phyloP scores from a whole-genome alignment of 2,797 vertebrate genomes.

The Leptodactylus fallax region DNA sequence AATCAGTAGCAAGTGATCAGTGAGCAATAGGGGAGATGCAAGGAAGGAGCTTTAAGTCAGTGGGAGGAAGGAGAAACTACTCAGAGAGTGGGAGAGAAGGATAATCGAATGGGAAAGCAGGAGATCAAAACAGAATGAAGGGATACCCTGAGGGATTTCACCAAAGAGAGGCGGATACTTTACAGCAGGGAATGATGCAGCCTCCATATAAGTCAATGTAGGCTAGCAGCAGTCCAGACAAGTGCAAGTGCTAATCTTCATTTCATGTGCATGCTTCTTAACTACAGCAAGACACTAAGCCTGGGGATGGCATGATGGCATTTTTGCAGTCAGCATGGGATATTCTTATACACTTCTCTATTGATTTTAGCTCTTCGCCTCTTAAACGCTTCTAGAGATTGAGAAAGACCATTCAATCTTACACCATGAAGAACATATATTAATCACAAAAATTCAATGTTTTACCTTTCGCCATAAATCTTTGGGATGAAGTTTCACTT shows the following conservation, averaged over 20 bases:
- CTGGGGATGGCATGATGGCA: constrained; percentile 23
- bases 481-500: constrained; percentile 27
- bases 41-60: constrained; percentile 37
- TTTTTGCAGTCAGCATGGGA: constrained; percentile 24
- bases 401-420: neutral
- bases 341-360: constrained; percentile 5
- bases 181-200: constrained; percentile 45
- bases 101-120: constrained; percentile 49
- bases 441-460: neutral
- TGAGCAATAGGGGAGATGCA: constrained; percentile 46
- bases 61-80: constrained; percentile 54
- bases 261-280: constrained; percentile 25
- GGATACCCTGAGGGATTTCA: constrained; percentile 58
- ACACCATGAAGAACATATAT: neutral
- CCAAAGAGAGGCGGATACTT: constrained; percentile 55
- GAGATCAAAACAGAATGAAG: constrained; percentile 61
- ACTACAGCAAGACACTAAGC: constrained; percentile 35
- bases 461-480: neutral
- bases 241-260: constrained; percentile 30
- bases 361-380: neutral
- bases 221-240: constrained; percentile 40
- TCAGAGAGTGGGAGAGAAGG: constrained; percentile 50
- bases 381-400: neutral
- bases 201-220: constrained; percentile 61
- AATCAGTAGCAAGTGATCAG: constrained; percentile 53